phyloP scores from a whole-genome alignment of 2,888 invertebrate genomes.

The Microplitis deprimator region DNA sequence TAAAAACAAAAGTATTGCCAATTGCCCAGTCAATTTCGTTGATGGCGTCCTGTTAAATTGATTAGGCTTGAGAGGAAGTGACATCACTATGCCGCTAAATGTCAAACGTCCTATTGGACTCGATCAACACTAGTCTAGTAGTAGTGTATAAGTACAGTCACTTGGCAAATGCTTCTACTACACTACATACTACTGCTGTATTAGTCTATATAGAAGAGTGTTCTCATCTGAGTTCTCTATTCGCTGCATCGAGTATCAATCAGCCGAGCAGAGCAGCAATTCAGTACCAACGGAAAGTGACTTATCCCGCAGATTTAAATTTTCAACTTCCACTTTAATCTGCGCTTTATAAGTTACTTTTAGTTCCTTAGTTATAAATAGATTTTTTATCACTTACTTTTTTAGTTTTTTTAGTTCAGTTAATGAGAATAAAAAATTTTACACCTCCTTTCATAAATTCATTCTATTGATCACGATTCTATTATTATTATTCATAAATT shows the following conservation, averaged over 20 bases:
- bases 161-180: constrained; percentile 4
- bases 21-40: constrained; percentile 3
- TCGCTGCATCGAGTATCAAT: constrained; percentile 34
- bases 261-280: constrained; percentile 7
- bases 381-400: background rate
- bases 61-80: constrained; percentile 26
- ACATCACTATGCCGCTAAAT: constrained; percentile 3
- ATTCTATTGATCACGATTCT: background rate
- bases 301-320: constrained; percentile 32
- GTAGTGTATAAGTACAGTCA: constrained; percentile 9
- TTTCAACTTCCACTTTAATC: constrained; percentile 6
- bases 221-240: background rate
- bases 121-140: background rate
- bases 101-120: constrained; percentile 25
- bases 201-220: background rate
- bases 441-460: background rate
- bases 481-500: background rate
- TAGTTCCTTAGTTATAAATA: background rate
- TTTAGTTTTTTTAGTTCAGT: background rate
- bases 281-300: constrained; percentile 25
- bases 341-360: background rate
- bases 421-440: background rate
- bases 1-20: background rate
- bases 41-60: constrained; percentile 13
- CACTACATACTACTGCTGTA: background rate